Evolutionary conservation across 2,113 vertebrate species (phyloP), one percentile per base, ranked within the genome.

Genomic region (Poeciliopsis occidentalis): DNA sequence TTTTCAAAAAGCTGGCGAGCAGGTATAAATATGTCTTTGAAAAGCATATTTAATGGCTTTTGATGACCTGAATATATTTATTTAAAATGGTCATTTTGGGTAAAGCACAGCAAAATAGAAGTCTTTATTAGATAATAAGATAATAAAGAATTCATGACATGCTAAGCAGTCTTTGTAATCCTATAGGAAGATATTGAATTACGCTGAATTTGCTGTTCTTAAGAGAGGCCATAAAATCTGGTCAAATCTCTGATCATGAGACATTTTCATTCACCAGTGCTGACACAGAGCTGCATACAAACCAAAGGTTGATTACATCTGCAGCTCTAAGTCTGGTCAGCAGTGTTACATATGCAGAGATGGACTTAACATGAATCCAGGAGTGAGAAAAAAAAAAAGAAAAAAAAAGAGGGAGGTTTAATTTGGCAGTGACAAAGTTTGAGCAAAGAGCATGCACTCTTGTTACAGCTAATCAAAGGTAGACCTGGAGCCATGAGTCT

Each of bases 241-340:
- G 12, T 88, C 71, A 88, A 92, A 88, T 91, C 80, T 84, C 65
- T 70, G 67, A 69, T 89, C 84, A 89, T 77, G 75, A 67, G 85
- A 73, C 51, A 82, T 72, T 79, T 54, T 72, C 51, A 44, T 66
- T 68, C 39, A 69, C 27, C 26, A 32, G 54, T 26, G 41, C 37
- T 71, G 57, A 67, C 32, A 64, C 60, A 71, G 47, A 71, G 4
- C 17, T 12, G 60, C 60, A 60, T 51, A 69, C 37, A 85, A 4
- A 71, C 75, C 60, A 67, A 60, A 75, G 30, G 27, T 27, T 67
- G 70, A 81, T 82, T 90, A 78, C 17, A 5, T 79, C 29, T 71
- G 66, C 69, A 77, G 57, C 76, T 85, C 27, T 71, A 78, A 83
- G 64, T 82, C 70, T 12, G 17, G 79, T 87, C 79, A 87, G 44